A percentile compares a stretch with the other conserved stretches of the same genome.
These are phyloP conservation scores for Parotocinclus haroldoi DNA, from an alignment of 2,797 vertebrate genomes.

Conservation along the genomic window DNA sequence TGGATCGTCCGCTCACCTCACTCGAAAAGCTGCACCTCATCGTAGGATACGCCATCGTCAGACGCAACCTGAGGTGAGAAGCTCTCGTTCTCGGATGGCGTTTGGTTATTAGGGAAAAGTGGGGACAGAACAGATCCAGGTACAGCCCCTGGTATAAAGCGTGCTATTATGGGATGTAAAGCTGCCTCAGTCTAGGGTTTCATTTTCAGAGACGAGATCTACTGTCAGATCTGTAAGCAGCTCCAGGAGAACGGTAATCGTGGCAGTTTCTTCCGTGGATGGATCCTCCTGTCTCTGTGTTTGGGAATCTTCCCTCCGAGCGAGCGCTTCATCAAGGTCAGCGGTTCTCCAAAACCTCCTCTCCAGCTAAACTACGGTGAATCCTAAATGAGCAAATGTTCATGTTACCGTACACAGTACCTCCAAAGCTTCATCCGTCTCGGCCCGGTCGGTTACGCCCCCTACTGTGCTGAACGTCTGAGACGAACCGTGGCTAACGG, in stretches of 20 bases:
- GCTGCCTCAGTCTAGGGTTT: too few species aligned
- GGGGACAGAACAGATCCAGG: too few species aligned
- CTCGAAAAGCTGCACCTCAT: slow-evolving; percentile 94
- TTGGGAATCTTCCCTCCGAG: slow-evolving; percentile 92
- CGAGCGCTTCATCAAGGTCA: slow-evolving; percentile 80
- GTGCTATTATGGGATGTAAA: too few species aligned
- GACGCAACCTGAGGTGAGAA: slow-evolving; percentile 81
- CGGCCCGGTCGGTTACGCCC: slow-evolving; percentile 75
- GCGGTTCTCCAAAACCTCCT: background rate
- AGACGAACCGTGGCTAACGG: slow-evolving; percentile 82
- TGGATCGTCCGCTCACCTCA: slow-evolving; percentile 83
- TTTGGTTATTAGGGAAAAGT: too few species aligned
- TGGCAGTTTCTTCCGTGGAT: slow-evolving; percentile 84
- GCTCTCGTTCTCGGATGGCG: too few species aligned
- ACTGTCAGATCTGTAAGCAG: slow-evolving; percentile 98
- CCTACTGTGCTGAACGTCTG: slow-evolving; percentile 85
- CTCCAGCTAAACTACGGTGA: too few species aligned
- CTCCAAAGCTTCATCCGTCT: slow-evolving; percentile 86
- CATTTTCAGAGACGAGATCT: slow-evolving; percentile 88
- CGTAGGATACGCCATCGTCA: slow-evolving; percentile 82
- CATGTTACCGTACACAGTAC: slow-evolving; percentile 66
- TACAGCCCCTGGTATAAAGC: too few species aligned
- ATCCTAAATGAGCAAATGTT: too few species aligned
- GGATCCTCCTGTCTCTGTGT: slow-evolving; percentile 93
- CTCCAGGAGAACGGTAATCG: slow-evolving; percentile 82